Conservation (phyloP, 2,113 vertebrate genomes). For the Rhizomys pruinosus region DNA sequence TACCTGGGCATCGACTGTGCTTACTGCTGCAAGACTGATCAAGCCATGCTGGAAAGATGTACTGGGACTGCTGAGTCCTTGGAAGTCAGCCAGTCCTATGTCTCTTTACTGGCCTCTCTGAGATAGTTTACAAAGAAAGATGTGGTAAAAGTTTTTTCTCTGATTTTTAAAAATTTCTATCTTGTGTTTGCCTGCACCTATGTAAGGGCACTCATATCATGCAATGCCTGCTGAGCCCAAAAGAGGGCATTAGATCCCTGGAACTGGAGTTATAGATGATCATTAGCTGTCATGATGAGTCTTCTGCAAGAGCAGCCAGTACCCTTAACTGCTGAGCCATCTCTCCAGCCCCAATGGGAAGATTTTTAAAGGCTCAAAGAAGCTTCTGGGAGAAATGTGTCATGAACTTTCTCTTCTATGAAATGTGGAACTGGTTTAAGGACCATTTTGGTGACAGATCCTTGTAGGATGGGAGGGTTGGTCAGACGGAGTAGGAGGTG, state of each 20-base stretch:
- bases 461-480: too few species aligned
- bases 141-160: too few species aligned
- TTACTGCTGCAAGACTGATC: neutral
- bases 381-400: neutral
- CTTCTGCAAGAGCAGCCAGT: too few species aligned
- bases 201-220: too few species aligned
- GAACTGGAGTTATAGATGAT: too few species aligned
- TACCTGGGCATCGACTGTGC: neutral
- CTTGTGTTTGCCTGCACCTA: too few species aligned
- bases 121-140: neutral
- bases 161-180: too few species aligned
- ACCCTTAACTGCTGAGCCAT: too few species aligned
- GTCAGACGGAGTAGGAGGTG: neutral
- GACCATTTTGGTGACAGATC: neutral
- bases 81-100: neutral
- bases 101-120: neutral
- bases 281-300: too few species aligned
- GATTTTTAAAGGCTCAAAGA: neutral
- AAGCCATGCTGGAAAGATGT: neutral
- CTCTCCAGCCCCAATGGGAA: too few species aligned
- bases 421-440: neutral
- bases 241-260: too few species aligned
- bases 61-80: neutral
- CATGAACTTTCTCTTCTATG: neutral
- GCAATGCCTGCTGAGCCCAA: too few species aligned